phyloP scores from a whole-genome alignment of 92 coral and sea anemone genomes.

The Epizoanthus stellaris region DNA sequence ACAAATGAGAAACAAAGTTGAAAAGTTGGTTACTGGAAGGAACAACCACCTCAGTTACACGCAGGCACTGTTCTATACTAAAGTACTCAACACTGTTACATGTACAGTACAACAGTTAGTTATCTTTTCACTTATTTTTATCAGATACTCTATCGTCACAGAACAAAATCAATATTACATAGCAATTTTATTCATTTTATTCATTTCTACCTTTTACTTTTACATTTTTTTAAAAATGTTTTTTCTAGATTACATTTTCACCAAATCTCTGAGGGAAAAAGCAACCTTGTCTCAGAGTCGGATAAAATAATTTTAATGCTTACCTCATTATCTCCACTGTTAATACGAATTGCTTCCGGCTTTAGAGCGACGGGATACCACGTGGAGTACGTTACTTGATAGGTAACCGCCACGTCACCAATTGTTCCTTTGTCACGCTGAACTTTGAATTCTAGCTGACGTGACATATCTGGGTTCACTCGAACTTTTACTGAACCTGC shows the following conservation, averaged over 20 bases:
- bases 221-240: too few species aligned
- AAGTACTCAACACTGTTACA: too few species aligned
- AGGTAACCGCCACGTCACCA: constrained; percentile 83
- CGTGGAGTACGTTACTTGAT: constrained; percentile 72
- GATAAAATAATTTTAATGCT: neutral
- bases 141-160: too few species aligned
- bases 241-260: too few species aligned
- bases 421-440: constrained; percentile 85
- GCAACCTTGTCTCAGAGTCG: neutral
- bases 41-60: neutral
- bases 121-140: too few species aligned
- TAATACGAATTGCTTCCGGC: constrained; percentile 63
- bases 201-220: too few species aligned
- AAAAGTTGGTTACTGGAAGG: neutral
- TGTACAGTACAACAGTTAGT: too few species aligned
- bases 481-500: constrained; percentile 66
- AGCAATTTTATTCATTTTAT: too few species aligned
- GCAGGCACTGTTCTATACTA: neutral
- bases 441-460: constrained; percentile 75
- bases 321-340: constrained; percentile 74
- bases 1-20: neutral
- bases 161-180: too few species aligned
- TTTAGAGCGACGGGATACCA: constrained; percentile 74
- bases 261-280: neutral
- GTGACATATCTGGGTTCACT: constrained; percentile 64